phyloP scores from a whole-genome alignment of 2,888 invertebrate species.

The Chydorus sphaericus region DNA sequence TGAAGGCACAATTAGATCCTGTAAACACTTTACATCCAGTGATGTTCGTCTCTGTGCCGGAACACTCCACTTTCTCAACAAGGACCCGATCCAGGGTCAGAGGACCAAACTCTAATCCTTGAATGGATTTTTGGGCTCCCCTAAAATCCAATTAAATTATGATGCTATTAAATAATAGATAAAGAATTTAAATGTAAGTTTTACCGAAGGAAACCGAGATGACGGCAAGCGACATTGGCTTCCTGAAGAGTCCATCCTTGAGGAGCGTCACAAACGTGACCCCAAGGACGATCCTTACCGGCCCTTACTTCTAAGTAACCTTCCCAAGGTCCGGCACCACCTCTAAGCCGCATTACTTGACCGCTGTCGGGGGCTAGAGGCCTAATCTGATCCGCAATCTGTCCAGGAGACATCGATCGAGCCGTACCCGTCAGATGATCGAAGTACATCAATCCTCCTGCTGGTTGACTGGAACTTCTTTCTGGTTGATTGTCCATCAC shows the following conservation, averaged over 20 bases:
- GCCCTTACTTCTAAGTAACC: constrained; percentile 34
- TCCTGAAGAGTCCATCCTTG: constrained; percentile 35
- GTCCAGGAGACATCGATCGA: constrained; percentile 12
- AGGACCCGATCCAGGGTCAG: constrained; percentile 25
- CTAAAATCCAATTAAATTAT: constrained; percentile 24
- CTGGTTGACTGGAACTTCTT: constrained; percentile 14
- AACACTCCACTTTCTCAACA: constrained; percentile 29
- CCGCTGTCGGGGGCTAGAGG: constrained; percentile 19
- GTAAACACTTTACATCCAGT: constrained; percentile 21
- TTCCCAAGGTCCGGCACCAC: constrained; percentile 30
- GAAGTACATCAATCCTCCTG: no score
- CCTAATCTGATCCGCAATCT: no score
- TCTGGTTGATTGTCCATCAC: constrained; percentile 22
- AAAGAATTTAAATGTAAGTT: not conserved
- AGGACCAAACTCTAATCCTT: constrained; percentile 28
- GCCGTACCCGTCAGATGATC: not conserved
- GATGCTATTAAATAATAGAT: constrained; percentile 7
- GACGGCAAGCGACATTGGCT: constrained; percentile 36
- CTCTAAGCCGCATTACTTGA: constrained; percentile 32
- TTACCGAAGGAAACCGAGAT: constrained; percentile 35
- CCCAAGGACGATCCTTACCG: constrained; percentile 32
- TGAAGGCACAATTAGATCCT: constrained; percentile 8
- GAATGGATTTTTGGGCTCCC: constrained; percentile 35
- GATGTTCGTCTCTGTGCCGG: constrained; percentile 32
- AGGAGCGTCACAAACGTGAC: constrained; percentile 34